Evolutionary conservation across 1,140 invertebrate genomes (phyloP).

Genomic region (Aphelenchoides avenae): DNA sequence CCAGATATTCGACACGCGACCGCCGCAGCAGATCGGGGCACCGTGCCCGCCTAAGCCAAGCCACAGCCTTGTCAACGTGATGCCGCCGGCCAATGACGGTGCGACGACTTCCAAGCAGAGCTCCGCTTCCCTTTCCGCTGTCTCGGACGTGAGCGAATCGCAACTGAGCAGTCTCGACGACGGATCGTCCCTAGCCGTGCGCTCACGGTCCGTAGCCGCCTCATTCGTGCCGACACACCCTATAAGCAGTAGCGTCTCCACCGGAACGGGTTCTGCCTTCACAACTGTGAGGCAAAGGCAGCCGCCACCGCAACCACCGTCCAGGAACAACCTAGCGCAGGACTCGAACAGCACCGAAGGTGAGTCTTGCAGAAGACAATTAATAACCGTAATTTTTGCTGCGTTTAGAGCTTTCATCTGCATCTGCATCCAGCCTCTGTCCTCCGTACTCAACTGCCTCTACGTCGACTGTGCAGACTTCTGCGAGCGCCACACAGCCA

Average conservation of each 20-base stretch:
- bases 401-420: neutral
- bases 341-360: too few species aligned
- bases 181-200: constrained; percentile 6
- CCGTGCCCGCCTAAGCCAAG: constrained; percentile 50
- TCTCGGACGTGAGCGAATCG: constrained; percentile 16
- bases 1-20: constrained; percentile 36
- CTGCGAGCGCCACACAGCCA: neutral
- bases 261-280: too few species aligned
- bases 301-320: too few species aligned
- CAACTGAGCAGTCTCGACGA: neutral
- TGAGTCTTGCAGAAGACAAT: too few species aligned
- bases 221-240: neutral
- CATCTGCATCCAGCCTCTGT: neutral
- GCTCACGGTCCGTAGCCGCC: neutral
- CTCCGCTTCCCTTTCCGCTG: too few species aligned
- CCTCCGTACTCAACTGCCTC: neutral
- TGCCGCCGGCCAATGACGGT: constrained; percentile 9
- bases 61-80: constrained; percentile 27
- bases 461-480: constrained; percentile 1
- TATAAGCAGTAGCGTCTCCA: too few species aligned
- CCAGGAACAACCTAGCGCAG: too few species aligned
- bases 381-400: neutral
- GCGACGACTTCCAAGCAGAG: constrained; percentile 11
- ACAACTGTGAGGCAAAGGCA: too few species aligned
- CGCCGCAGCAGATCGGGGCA: constrained; percentile 26